These are phyloP conservation scores for Cyrtodaria siliqua DNA, from an alignment of 2,888 invertebrate species.

Conservation along the genomic window DNA sequence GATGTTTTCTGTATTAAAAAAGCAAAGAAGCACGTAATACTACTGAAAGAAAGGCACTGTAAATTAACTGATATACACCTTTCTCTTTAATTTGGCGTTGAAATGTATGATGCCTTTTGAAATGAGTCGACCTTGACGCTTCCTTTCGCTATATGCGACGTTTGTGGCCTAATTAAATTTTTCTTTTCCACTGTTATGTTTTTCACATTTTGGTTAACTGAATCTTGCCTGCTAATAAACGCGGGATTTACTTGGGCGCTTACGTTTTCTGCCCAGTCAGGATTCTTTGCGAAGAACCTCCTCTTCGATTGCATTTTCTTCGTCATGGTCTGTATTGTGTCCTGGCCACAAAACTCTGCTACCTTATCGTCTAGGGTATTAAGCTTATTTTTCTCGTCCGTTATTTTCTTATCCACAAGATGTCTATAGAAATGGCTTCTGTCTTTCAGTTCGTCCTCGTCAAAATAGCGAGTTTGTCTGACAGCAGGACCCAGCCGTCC, in stretches of 20 bases:
- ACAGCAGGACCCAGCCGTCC: conserved; percentile 52
- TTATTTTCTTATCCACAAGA: conserved; percentile 49
- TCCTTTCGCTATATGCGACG: background rate
- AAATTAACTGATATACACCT: too few relatives aligned
- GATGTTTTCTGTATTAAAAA: too few relatives aligned
- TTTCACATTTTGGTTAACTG: background rate
- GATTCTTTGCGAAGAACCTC: conserved; percentile 30
- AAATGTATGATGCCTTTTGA: conserved; percentile 26
- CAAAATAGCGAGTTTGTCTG: conserved; percentile 53
- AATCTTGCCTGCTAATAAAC: background rate
- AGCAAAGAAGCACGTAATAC: too few relatives aligned
- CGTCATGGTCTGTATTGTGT: conserved; percentile 58
- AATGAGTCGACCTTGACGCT: conserved; percentile 20
- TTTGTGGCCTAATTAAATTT: background rate
- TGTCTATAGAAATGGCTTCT: conserved; percentile 54
- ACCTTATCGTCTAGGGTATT: conserved; percentile 49
- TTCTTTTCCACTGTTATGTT: background rate
- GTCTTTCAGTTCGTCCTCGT: conserved; percentile 61
- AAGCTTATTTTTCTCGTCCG: conserved; percentile 48
- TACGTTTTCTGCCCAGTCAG: conserved; percentile 29
- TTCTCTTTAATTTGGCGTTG: conserved; percentile 21
- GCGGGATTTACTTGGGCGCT: background rate
- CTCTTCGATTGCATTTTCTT: conserved; percentile 44
- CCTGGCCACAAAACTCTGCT: conserved; percentile 56
- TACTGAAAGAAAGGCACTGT: too few relatives aligned